Evolutionary conservation across 2,888 invertebrate species (phyloP), one percentile per base, ranked within the genome.

Genomic region (Drosophila nigricruria): DNA sequence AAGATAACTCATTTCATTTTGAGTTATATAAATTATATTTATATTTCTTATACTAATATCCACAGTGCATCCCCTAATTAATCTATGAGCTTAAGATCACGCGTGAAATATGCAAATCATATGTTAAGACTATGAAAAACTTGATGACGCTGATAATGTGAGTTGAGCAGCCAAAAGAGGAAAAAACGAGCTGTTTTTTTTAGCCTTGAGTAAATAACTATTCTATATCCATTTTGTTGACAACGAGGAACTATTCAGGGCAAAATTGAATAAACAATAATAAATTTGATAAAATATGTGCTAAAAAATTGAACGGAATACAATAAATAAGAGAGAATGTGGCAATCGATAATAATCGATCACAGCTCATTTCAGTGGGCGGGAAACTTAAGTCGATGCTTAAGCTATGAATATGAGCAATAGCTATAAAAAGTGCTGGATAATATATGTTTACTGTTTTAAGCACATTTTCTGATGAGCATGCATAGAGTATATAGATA

Each of bases 101-200:
- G 43, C 23, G 14, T 43, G 16, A 23, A 43, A 23, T 43, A 14
- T 43, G 43, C 43, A 43, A 43, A 45, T 45, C 43, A 45, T 25
- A 25, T 23, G 16, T 2, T 45, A 23, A 45, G 43, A 16, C 23
- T 16, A 16, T 16, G 16, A 23, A 45, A 27, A 18, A n/a, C n/a
- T 18, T 30, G 27, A 27, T 27, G 47, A 12, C 47, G 18, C 18
- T 49, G 47, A 47, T 47, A 47, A 47, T 27, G 27, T 9, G n/a
- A n/a, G n/a, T 2, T 12, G 3, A 47, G 27, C 27, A 47, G 5
- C 23, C 6, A 10, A 27, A 18, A 6, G 47, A 18, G n/a, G 47
- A 12, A 18, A 27, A n/a, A 30, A 18, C 9, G 4, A 27, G 9
- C 27, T 27, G 9, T 10, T 10, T 47, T 6, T 40, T 25, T 9